phyloP scores from a whole-genome alignment of 2,888 invertebrate genomes.

The Rhyacophila evoluta region DNA sequence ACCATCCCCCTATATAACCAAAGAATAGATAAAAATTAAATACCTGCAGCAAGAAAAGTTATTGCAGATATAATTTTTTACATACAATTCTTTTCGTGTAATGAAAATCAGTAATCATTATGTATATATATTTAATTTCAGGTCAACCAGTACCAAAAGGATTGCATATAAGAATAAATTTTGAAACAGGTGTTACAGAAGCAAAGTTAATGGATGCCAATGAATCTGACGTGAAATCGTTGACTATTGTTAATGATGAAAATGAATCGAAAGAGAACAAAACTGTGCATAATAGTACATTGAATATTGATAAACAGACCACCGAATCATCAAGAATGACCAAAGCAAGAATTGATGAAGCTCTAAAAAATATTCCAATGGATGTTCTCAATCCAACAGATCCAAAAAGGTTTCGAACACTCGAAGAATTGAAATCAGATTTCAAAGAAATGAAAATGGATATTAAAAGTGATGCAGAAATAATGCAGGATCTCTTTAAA shows the following conservation, averaged over 20 bases:
- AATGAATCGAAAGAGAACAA: conserved; percentile 36
- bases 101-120: too few relatives aligned
- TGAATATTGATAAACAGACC: conserved; percentile 37
- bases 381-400: conserved; percentile 59
- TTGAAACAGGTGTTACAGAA: conserved; percentile 80
- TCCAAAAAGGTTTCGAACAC: conserved; percentile 68
- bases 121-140: conserved; percentile 62
- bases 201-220: conserved; percentile 76
- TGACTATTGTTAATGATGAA: conserved; percentile 50
- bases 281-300: conserved; percentile 52
- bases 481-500: conserved; percentile 70
- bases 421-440: conserved; percentile 76
- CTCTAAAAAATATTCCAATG: conserved; percentile 62
- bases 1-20: too few relatives aligned
- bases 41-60: too few relatives aligned
- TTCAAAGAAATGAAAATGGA: conserved; percentile 73
- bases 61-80: too few relatives aligned
- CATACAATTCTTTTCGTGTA: too few relatives aligned
- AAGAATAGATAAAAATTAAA: too few relatives aligned
- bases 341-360: conserved; percentile 59
- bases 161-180: conserved; percentile 79
- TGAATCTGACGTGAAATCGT: conserved; percentile 57
- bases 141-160: conserved; percentile 81
- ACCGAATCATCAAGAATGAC: conserved; percentile 57
- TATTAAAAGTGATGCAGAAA: conserved; percentile 77